Evolutionary conservation across 2,888 invertebrate genomes (phyloP), one percentile per base, ranked within the genome.

Genomic region (Subacronicta megacephala): DNA sequence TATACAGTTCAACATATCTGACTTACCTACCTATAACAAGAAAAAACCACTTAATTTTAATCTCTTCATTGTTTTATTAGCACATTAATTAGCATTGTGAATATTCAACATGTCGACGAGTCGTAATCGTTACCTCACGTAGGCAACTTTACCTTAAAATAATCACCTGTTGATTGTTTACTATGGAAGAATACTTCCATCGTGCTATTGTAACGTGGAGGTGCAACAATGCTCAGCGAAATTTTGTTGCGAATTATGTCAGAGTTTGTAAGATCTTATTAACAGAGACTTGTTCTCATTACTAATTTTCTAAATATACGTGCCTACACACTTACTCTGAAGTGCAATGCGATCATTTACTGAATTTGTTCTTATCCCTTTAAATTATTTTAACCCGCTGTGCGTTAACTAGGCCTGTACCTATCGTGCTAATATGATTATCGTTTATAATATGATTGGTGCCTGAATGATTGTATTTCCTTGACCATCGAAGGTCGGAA

Each of bases 401-500:
- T 87, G 92, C 92, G 90, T 88, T 85, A 88, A 83, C 75, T 76
- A 78, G 79, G 78, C 73, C 73, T 82, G 62, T 78, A 64, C 68
- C 76, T 80, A 81, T 84, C 81, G 69, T 87, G 79, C 81, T 81
- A 31, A 31, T n/a, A 76, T 82, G 80, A 87, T 89, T 88, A 87
- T 80, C 83, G 75, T 82, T 73, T 81, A 82, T 82, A 84, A 84
- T 84, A 82, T 87, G 84, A 90, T 88, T 84, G 82, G 80, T 80
- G 75, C 65, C 77, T 87, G 81, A 86, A 89, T 85, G 85, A 87
- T 85, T 90, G 87, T 89, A 90, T 90, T 92, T 91, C 92, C 92
- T 90, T 90, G 90, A 89, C 87, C 87, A 77, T 81, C 78, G 90
- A 90, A 93, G 90, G 91, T 92, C 90, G 82, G 83, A 84, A 87